Percentiles rank a stretch among this genome's conserved stretches.
These are phyloP conservation scores for Etia nguti DNA, from an alignment of 2,113 vertebrate species.

Conservation along the genomic window DNA sequence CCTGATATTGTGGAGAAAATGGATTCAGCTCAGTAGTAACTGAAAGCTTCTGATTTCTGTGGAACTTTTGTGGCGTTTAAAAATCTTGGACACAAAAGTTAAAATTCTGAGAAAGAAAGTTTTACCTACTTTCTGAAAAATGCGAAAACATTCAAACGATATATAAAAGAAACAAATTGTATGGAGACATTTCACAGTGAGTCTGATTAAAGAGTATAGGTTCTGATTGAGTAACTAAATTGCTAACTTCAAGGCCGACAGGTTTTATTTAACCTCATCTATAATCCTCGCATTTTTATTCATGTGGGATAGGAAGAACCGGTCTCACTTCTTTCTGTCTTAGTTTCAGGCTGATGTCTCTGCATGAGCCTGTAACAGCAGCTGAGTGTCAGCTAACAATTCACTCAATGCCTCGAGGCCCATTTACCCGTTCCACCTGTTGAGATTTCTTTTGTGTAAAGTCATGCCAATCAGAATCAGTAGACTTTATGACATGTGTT, in stretches of 20 bases:
- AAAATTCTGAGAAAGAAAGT: background rate
- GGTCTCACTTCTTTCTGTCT: conserved; percentile 21
- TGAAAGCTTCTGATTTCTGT: background rate
- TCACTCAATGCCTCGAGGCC: background rate
- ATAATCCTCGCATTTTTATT: background rate
- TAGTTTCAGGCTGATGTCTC: conserved; percentile 27
- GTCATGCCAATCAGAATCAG: background rate
- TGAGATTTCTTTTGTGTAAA: background rate
- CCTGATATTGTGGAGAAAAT: background rate
- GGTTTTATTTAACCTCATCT: background rate
- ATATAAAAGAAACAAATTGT: background rate
- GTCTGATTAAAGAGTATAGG: background rate
- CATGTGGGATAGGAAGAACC: conserved; percentile 4
- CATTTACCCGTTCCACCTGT: conserved; percentile 37
- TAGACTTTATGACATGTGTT: background rate
- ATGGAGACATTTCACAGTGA: background rate
- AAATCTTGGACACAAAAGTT: background rate
- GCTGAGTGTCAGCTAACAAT: background rate
- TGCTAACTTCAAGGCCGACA: background rate
- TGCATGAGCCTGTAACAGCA: background rate
- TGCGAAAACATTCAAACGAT: background rate
- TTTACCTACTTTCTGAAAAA: background rate
- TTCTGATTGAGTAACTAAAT: background rate
- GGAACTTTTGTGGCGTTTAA: background rate
- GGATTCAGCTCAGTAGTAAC: background rate